Evolutionary conservation across 2,888 invertebrate species (phyloP), one percentile per base, ranked within the genome.

Genomic region (Rotaria socialis): DNA sequence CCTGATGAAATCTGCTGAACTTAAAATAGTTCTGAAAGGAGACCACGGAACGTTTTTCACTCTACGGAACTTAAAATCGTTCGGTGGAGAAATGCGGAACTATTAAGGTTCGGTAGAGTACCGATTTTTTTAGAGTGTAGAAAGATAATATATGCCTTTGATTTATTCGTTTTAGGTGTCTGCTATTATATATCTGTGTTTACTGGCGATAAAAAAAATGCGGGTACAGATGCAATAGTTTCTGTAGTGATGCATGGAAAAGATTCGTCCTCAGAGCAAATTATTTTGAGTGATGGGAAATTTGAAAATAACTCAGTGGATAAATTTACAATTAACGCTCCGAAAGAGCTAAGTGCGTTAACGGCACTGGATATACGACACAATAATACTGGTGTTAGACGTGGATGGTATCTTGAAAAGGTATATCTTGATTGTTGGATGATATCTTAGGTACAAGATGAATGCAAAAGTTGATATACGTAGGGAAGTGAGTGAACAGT

Each of bases 371-470:
- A 91, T 84, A 88, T 91, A 7, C 91, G 91, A 3, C 91, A 91
- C 88, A 91, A 91, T 87, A 89, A 91, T 88, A 88, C 88, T 52
- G 91, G 91, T 0, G 87, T 89, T 2, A 90, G 89, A 0, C 88
- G 91, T 0, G 91, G 90, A 35, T 91, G 91, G 91, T 90, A 88
- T 87, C 89, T 91, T 86, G 90, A 91, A 16, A 87, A 88, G 87
- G 90, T 89, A 50, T 55, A 19, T 85, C 35, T 4, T 80, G 16
- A 24, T 52, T 52, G 14, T 52, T 14, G 3, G 14, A 14, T 3
- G 14, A 11, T 14, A 52, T 52, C 14, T 11, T 52, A 2, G 2
- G 14, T 52, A 52, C 14, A 52, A 11, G 14, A 52, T 11, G 11
- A 52, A 14, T 11, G 14, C 0, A 52, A 52, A 52, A 52, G 14